Base-by-base conservation (phyloP, 2,113 vertebrate genomes). In the Empidonax traillii region DNA sequence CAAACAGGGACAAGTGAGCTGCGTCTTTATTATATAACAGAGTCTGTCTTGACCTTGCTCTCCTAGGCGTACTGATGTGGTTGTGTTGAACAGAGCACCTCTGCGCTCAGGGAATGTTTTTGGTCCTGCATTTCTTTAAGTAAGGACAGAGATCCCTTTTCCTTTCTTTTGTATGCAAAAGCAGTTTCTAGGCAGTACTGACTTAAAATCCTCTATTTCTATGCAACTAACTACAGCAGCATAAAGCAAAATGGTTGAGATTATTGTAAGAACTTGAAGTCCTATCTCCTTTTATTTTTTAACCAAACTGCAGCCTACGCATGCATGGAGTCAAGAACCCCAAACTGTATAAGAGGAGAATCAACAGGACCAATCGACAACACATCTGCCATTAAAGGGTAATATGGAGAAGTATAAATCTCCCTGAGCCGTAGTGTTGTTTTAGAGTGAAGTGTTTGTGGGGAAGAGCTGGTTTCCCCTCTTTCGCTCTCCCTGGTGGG, bases 171-270 rank as follows among this genome's bases (percentile, higher is more conserved):
- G 33, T 41, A 31, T 67, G 52, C 31, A 73, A 47, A 39, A 73
- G 30, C 28, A 76, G 78, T 85, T 94, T 87, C 93, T 76, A 91
- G 72, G 87, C 80, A 89, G 53, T 69, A 58, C 51, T 85, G 80
- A 65, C 72, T 94, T 81, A 7, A 92, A 81, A 56, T 55, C 16
- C 47, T 68, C 86, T 87, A 43, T 89, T 95, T 95, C 86, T 84
- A 10, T 72, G 33, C 16, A 12, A 55, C 72, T 93, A 92, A 90
- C 63, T 73, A 59, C 56, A 93, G 79, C 56, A 92, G 63, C 44
- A 37, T 61, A 76, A 91, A 94, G 68, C 44, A 55, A 87, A 90
- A 39, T 39, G 19, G 3, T 66, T 78, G 55, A 55, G 43, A 72
- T 68, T 63, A 51, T 51, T 73, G 37, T 2, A 5, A 88, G 72